phyloP scores from a whole-genome alignment of 2,888 invertebrate species.

The Teinopalpus imperialis region DNA sequence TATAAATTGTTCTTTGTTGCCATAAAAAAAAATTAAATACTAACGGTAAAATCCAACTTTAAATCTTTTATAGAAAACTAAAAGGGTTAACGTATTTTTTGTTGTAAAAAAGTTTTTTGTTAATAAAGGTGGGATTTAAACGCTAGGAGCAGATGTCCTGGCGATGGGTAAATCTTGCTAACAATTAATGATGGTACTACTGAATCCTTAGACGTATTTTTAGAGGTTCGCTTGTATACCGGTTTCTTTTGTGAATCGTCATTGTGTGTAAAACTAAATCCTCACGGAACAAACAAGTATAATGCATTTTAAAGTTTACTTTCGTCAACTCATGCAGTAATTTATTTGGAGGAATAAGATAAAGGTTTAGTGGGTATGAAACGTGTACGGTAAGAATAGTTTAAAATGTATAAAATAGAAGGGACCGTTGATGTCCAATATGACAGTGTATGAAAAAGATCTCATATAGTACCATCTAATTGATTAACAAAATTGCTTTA shows the following conservation, averaged over 20 bases:
- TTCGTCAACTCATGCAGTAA: constrained; percentile 19
- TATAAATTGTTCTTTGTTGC: too few relatives aligned
- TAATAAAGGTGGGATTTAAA: constrained; percentile 21
- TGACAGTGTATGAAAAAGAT: too few relatives aligned
- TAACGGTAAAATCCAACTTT: too few relatives aligned
- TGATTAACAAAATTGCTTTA: too few relatives aligned
- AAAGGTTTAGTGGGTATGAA: not conserved
- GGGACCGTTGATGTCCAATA: too few relatives aligned
- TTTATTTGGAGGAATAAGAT: not conserved
- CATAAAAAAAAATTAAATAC: too few relatives aligned
- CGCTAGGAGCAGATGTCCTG: constrained; percentile 61
- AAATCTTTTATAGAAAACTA: constrained; percentile 1
- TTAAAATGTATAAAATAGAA: too few relatives aligned
- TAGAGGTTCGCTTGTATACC: constrained; percentile 43
- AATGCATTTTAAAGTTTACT: constrained; percentile 15
- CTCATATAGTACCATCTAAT: too few relatives aligned
- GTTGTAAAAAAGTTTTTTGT: constrained; percentile 17
- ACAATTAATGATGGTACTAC: constrained; percentile 53
- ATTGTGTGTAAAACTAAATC: constrained; percentile 20
- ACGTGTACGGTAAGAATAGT: too few relatives aligned
- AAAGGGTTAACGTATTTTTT: constrained; percentile 20
- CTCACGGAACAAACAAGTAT: constrained; percentile 9
- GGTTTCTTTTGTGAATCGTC: constrained; percentile 38
- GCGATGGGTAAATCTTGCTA: constrained; percentile 32
- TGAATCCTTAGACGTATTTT: constrained; percentile 28